Evolutionary conservation across 2,113 vertebrate genomes (phyloP).

Genomic region (Spermophilus dauricus): DNA sequence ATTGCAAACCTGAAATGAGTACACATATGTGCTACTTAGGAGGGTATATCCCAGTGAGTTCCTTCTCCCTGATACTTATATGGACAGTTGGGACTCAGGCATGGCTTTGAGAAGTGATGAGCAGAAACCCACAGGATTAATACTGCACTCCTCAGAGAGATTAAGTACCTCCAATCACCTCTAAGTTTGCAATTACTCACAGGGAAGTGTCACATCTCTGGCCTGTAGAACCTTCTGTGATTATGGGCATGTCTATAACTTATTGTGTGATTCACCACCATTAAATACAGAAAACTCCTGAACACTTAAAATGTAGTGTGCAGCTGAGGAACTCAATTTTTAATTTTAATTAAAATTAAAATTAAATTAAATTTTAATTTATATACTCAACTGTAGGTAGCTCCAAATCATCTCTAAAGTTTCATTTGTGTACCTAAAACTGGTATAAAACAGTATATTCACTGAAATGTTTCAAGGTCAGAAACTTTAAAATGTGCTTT

Average conservation of each 20-base stretch:
- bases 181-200: neutral
- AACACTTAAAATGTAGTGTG: neutral
- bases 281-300: neutral
- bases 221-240: neutral
- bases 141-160: neutral
- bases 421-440: neutral
- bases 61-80: neutral
- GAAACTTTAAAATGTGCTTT: neutral
- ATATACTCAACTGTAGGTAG: neutral
- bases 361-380: neutral
- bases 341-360: neutral
- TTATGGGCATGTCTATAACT: neutral
- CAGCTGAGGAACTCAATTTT: neutral
- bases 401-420: neutral
- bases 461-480: neutral
- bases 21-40: neutral
- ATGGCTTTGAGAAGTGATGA: neutral
- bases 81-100: neutral
- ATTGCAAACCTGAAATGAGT: slow-evolving; percentile 93
- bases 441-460: neutral
- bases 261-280: neutral
- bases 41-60: neutral
- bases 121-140: neutral
- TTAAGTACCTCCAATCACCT: neutral
- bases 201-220: too few relatives aligned